Evolutionary conservation across 37 sponge, comb jelly and placozoan species (phyloP).

Genomic region (Hexactinellida sp.): DNA sequence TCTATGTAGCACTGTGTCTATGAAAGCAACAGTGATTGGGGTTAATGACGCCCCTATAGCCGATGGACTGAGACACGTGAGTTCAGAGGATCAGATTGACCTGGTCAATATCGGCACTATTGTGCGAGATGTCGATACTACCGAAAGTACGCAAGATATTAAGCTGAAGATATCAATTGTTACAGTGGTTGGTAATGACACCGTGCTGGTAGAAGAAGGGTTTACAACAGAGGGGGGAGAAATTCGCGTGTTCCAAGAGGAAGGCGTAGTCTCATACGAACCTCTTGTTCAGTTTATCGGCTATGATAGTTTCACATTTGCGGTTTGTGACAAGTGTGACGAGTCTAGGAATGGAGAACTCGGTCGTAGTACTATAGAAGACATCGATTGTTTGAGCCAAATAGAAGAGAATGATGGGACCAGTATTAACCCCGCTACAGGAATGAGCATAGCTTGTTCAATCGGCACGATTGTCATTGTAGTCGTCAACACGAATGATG

Average conservation of each 20-base stretch:
- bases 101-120: constrained; percentile 37
- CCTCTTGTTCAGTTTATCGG: constrained; percentile 60
- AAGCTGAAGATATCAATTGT: constrained; percentile 35
- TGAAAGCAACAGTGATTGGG: constrained; percentile 32
- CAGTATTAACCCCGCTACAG: neutral
- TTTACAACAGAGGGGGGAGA: constrained; percentile 34
- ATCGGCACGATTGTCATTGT: constrained; percentile 36
- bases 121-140: constrained; percentile 41
- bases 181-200: neutral
- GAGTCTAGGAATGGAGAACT: constrained; percentile 34
- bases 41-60: constrained; percentile 66
- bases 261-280: constrained; percentile 65
- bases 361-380: constrained; percentile 40
- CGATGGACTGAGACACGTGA: constrained; percentile 30
- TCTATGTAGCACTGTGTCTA: constrained; percentile 27
- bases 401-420: constrained; percentile 39
- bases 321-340: constrained; percentile 78
- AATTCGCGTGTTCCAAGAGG: constrained; percentile 65
- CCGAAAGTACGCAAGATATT: neutral
- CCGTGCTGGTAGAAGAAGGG: constrained; percentile 19
- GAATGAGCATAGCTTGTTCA: constrained; percentile 41
- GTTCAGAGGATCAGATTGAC: constrained; percentile 64
- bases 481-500: constrained; percentile 54
- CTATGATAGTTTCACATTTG: constrained; percentile 46
- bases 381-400: constrained; percentile 48